phyloP scores from a whole-genome alignment of 2,888 invertebrate genomes.

The Acanthococcus lagerstroemiae region DNA sequence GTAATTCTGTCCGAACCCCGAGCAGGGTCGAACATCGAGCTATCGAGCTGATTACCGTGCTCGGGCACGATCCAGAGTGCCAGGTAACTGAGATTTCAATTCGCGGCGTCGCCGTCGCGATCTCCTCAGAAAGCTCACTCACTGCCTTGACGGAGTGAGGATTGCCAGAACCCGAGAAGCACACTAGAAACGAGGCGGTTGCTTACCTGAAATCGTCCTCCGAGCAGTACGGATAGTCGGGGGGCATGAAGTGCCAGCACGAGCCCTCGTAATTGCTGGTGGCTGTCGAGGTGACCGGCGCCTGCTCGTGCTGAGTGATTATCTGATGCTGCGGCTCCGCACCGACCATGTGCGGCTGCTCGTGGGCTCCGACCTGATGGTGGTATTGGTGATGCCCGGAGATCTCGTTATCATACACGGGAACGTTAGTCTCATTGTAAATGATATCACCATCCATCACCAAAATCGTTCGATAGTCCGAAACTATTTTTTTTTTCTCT shows the following conservation, averaged over 20 bases:
- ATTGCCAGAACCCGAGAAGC: too few species aligned
- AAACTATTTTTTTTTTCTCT: neutral
- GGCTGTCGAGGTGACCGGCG: neutral
- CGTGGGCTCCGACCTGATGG: conserved; percentile 3
- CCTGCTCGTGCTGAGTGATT: conserved; percentile 1
- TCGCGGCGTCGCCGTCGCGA: too few species aligned
- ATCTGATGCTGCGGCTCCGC: neutral
- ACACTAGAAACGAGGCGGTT: too few species aligned
- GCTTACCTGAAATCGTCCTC: conserved; percentile 60
- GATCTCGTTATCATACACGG: conserved; percentile 4
- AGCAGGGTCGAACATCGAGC: too few species aligned
- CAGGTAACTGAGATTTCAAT: too few species aligned
- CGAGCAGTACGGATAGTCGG: conserved; percentile 53
- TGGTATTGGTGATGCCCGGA: conserved; percentile 3
- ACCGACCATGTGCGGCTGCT: neutral
- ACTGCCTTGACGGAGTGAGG: too few species aligned
- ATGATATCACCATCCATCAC: conserved; percentile 14
- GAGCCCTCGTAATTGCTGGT: conserved; percentile 9
- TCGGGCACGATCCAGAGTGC: too few species aligned
- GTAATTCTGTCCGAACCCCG: too few species aligned
- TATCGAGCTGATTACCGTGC: too few species aligned
- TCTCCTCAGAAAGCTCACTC: too few species aligned
- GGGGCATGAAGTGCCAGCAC: conserved; percentile 58
- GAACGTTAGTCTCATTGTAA: neutral
- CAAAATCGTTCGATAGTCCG: neutral